These are phyloP conservation scores for Leptinotarsa juncta DNA, from an alignment of 2,888 invertebrate genomes.

Conservation along the genomic window DNA sequence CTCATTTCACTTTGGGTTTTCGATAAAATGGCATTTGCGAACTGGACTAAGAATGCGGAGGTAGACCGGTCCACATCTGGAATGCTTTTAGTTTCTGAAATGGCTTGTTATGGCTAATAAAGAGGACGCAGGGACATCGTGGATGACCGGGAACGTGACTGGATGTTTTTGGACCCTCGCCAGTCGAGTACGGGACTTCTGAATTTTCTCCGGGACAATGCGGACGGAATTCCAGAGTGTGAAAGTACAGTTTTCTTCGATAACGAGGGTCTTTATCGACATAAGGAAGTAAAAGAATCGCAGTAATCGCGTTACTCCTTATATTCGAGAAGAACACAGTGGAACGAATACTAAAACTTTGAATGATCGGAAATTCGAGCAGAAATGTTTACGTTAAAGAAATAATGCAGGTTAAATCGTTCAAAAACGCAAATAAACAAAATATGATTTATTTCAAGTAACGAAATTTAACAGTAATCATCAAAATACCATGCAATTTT, in stretches of 20 bases:
- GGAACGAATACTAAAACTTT: too few relatives aligned
- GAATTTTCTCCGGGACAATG: conserved; percentile 31
- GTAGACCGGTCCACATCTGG: conserved; percentile 52
- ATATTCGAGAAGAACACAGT: too few relatives aligned
- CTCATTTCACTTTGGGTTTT: too few relatives aligned
- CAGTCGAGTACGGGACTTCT: conserved; percentile 49
- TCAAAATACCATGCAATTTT: too few relatives aligned
- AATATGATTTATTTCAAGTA: too few relatives aligned
- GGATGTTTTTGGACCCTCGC: conserved; percentile 50
- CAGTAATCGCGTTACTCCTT: too few relatives aligned
- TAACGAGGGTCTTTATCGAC: background rate
- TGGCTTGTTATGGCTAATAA: conserved; percentile 61
- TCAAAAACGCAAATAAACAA: too few relatives aligned
- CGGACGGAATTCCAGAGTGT: conserved; percentile 9
- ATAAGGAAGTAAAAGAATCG: background rate
- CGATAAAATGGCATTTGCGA: too few relatives aligned
- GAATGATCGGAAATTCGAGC: too few relatives aligned
- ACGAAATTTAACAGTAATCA: too few relatives aligned
- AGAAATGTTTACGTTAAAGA: too few relatives aligned
- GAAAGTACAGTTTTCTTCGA: background rate
- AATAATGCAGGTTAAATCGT: too few relatives aligned
- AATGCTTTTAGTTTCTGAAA: conserved; percentile 57
- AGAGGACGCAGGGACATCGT: conserved; percentile 59
- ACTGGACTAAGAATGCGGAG: conserved; percentile 42
- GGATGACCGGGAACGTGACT: conserved; percentile 59